A percentile compares a stretch with the other conserved stretches of the same genome.
phyloP scores from a whole-genome alignment of 2,888 invertebrate species.

The Eristalinus aeneus region DNA sequence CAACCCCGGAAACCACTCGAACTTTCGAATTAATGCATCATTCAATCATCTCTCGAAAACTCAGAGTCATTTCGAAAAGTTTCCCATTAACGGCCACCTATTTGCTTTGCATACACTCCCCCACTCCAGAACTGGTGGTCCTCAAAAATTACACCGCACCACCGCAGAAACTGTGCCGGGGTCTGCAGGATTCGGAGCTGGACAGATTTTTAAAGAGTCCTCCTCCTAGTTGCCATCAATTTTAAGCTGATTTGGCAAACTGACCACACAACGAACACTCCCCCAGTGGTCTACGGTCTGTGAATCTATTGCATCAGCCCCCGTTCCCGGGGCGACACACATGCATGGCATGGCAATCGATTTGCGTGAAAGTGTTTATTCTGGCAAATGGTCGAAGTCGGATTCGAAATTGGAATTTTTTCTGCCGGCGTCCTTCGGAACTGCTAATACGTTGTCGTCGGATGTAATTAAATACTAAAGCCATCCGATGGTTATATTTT shows the following conservation, averaged over 20 bases:
- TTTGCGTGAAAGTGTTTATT: constrained; percentile 63
- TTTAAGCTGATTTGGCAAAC: constrained; percentile 66
- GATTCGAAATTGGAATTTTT: constrained; percentile 58
- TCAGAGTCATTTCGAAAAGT: constrained; percentile 39
- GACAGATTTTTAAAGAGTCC: constrained; percentile 44
- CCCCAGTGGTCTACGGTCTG: not conserved
- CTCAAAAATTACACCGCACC: constrained; percentile 50
- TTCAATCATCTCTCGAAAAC: constrained; percentile 43
- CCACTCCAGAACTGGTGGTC: not conserved
- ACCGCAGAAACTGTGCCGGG: constrained; percentile 54
- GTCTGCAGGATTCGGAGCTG: too few relatives aligned
- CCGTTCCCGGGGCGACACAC: not conserved
- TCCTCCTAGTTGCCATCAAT: constrained; percentile 52
- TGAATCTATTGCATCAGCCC: not conserved
- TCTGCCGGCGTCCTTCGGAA: constrained; percentile 26
- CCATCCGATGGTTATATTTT: not conserved
- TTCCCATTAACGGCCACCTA: constrained; percentile 34
- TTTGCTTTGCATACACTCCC: constrained; percentile 25
- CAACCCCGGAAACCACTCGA: constrained; percentile 10
- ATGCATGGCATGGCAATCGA: constrained; percentile 49
- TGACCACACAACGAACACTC: constrained; percentile 11
- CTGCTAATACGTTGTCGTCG: constrained; percentile 54
- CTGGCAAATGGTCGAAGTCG: constrained; percentile 60
- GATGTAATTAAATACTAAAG: constrained; percentile 67
- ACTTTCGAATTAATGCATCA: constrained; percentile 55